Percentiles rank a stretch among this genome's conserved stretches.
Conservation (phyloP, 2,797 vertebrate genomes). For the Rhabdophis nuchalis region DNA sequence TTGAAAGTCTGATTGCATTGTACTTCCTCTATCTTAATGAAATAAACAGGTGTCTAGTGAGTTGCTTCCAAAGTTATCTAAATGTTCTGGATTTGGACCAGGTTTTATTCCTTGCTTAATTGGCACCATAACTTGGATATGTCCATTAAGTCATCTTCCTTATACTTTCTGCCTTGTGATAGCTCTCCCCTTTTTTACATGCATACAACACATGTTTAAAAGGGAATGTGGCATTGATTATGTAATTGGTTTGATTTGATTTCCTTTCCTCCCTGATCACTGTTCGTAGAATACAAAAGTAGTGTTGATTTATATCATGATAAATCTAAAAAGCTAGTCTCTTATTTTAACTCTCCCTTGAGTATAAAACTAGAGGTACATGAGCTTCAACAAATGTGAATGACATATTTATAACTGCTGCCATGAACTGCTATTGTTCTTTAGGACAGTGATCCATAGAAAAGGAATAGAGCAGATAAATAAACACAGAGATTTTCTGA, state of each 20-base stretch:
- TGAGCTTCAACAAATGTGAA: neutral
- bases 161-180: neutral
- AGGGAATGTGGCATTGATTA: neutral
- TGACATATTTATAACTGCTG: neutral
- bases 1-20: neutral
- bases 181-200: neutral
- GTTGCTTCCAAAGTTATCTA: neutral
- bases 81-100: neutral
- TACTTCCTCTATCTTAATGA: neutral
- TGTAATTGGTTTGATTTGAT: neutral
- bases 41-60: neutral
- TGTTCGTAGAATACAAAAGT: neutral
- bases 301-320: neutral
- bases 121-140: neutral
- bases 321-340: neutral
- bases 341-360: neutral
- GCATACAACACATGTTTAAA: neutral
- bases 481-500: neutral
- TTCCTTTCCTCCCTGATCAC: neutral
- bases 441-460: neutral
- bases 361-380: neutral
- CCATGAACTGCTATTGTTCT: neutral
- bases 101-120: neutral
- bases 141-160: neutral
- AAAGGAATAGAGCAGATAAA: neutral